phyloP scores from a whole-genome alignment of 1,140 invertebrate species.

The Drosophila chauvacae region DNA sequence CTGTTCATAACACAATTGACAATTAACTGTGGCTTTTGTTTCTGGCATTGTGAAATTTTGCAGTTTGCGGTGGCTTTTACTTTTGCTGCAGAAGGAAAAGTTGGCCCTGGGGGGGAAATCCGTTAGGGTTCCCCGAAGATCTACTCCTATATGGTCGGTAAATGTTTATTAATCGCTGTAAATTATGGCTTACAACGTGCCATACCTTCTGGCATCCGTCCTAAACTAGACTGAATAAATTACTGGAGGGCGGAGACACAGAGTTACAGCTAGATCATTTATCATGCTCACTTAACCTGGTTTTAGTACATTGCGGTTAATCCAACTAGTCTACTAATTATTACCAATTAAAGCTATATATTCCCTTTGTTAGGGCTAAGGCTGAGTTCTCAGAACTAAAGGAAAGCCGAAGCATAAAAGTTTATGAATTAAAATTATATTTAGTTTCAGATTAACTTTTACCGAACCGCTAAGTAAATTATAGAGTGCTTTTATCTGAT shows the following conservation, averaged over 20 bases:
- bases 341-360: slow-evolving; percentile 6
- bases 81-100: slow-evolving; percentile 14
- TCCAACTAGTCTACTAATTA: slow-evolving; percentile 21
- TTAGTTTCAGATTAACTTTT: not conserved
- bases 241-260: slow-evolving; percentile 21
- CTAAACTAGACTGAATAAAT: slow-evolving; percentile 13
- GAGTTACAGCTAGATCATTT: slow-evolving; percentile 33
- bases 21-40: slow-evolving; percentile 4
- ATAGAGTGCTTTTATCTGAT: not conserved
- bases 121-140: not conserved
- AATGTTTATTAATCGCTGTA: slow-evolving; percentile 17
- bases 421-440: slow-evolving; percentile 1
- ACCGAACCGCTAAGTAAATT: slow-evolving; percentile 4
- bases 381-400: not conserved
- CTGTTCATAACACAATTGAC: slow-evolving; percentile 9
- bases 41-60: slow-evolving; percentile 11
- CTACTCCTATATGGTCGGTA: not conserved
- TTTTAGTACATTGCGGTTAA: slow-evolving; percentile 21
- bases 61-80: slow-evolving; percentile 5
- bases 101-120: slow-evolving; percentile 8
- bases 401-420: not conserved
- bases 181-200: slow-evolving; percentile 18
- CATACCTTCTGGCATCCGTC: slow-evolving; percentile 13
- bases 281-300: slow-evolving; percentile 38
- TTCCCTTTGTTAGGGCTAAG: not conserved